phyloP scores from a whole-genome alignment of 2,888 invertebrate species.

The Azorinus chamasolen region DNA sequence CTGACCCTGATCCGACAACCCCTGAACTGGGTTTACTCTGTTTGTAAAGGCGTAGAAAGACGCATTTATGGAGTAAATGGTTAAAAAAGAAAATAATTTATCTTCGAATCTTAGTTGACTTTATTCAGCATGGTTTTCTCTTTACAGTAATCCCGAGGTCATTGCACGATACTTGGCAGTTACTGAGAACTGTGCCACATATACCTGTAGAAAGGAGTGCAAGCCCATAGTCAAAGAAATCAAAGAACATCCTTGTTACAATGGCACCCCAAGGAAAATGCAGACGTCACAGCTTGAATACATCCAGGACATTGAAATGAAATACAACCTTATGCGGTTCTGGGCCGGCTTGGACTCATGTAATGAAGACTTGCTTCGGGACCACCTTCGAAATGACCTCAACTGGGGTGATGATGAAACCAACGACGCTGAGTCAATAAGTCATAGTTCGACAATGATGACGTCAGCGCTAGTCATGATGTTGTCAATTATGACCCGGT shows the following conservation, averaged over 20 bases:
- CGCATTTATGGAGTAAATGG: too few species aligned
- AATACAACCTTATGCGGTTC: background rate
- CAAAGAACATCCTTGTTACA: constrained; percentile 57
- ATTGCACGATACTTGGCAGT: constrained; percentile 20
- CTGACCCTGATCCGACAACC: too few species aligned
- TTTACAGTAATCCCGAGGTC: constrained; percentile 41
- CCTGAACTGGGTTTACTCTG: too few species aligned
- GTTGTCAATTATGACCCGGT: too few species aligned
- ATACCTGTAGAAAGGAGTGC: constrained; percentile 55
- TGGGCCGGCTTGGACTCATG: constrained; percentile 40
- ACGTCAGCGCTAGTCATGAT: too few species aligned
- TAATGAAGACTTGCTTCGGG: constrained; percentile 15
- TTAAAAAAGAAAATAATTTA: too few species aligned
- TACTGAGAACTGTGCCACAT: constrained; percentile 32
- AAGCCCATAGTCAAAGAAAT: constrained; percentile 31
- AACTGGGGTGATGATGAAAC: too few species aligned
- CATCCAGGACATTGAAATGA: background rate
- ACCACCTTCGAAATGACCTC: background rate
- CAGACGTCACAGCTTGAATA: background rate
- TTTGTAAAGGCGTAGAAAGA: too few species aligned
- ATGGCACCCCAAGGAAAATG: constrained; percentile 42
- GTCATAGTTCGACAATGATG: too few species aligned
- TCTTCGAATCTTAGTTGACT: too few species aligned
- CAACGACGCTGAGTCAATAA: too few species aligned
- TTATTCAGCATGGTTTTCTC: too few species aligned